Base-by-base conservation (phyloP, 2,797 vertebrate species). In the Cynopterus sphinx region DNA sequence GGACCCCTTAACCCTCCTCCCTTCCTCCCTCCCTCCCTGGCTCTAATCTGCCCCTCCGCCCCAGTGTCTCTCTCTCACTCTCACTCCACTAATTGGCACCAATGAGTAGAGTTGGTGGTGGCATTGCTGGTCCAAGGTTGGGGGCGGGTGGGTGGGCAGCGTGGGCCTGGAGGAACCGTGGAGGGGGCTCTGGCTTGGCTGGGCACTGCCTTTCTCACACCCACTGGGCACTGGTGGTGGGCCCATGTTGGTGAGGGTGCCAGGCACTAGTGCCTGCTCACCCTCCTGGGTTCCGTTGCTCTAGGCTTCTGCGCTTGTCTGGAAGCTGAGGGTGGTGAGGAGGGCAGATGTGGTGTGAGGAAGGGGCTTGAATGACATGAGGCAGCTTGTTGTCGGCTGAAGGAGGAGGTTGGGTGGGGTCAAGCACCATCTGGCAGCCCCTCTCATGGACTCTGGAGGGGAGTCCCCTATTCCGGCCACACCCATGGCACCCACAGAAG, bases 61-160 rank as follows among this genome's bases (percentile, higher is more conserved):
- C 78, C 67, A 77, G 78, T 97, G 92, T 97, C 98, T 98, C 98
- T 97, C 96, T 95, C 75, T 97, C 95, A 81, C 63, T 98, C 97
- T 96, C 92, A 94, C 93, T 97, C 98, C 98, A 98, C 98, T 98
- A 98, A 98, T 98, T 97, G 98, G 97, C 96, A 98, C 97, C 95
- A 65, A 78, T 83, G 96, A 98, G 98, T 92, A 49, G 90, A 82
- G 24, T 55, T 96, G 98, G 96, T 98, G 98, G 97, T 95, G 97
- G 97, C 90, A 22, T 92, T 3, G 83, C 97, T 61, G 70, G 85
- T 68, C 90, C 65, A 36, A 83, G 91, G 82, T 57, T 77, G 92
- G 95, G 57, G 33, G 15, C 0, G 59, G 73, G 61, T 2, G 46
- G 74, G 46, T 9, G 39, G 78, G 65, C 59, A 22, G 26, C 71